phyloP scores from a whole-genome alignment of 2,113 vertebrate species.

The Rhineura floridana region DNA sequence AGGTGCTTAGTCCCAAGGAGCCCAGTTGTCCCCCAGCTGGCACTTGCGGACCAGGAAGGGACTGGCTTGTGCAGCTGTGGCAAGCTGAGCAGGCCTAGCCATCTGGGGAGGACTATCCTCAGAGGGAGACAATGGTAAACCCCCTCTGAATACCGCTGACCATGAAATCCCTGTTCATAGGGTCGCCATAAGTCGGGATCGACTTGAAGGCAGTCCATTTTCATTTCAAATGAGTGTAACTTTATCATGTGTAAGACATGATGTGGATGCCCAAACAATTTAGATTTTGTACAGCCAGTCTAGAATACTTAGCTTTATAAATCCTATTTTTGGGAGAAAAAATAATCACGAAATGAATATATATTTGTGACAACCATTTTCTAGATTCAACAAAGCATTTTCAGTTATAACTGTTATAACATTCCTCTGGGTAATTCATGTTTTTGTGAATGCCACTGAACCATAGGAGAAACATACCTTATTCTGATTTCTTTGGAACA shows the following conservation, averaged over 20 bases:
- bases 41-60: too few relatives aligned
- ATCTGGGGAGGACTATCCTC: too few relatives aligned
- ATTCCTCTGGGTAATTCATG: not conserved
- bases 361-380: not conserved
- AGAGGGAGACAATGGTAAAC: too few relatives aligned
- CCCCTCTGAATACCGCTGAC: too few relatives aligned
- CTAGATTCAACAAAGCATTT: not conserved
- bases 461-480: slow-evolving; percentile 9
- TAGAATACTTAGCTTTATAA: not conserved
- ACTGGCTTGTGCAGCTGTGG: too few relatives aligned
- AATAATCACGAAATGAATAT: not conserved
- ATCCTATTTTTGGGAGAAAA: not conserved
- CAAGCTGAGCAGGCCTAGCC: too few relatives aligned
- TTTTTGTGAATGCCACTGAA: fast-evolving
- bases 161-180: too few relatives aligned
- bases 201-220: too few relatives aligned
- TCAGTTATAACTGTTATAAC: not conserved
- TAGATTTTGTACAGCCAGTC: not conserved
- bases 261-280: not conserved
- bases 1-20: too few relatives aligned
- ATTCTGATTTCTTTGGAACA: slow-evolving; percentile 27
- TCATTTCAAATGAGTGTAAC: not conserved
- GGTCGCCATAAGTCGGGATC: too few relatives aligned
- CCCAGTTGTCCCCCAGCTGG: too few relatives aligned
- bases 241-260: too few relatives aligned